Conservation (phyloP, 92 coral and sea anemone species). For the Montipora capitata region DNA sequence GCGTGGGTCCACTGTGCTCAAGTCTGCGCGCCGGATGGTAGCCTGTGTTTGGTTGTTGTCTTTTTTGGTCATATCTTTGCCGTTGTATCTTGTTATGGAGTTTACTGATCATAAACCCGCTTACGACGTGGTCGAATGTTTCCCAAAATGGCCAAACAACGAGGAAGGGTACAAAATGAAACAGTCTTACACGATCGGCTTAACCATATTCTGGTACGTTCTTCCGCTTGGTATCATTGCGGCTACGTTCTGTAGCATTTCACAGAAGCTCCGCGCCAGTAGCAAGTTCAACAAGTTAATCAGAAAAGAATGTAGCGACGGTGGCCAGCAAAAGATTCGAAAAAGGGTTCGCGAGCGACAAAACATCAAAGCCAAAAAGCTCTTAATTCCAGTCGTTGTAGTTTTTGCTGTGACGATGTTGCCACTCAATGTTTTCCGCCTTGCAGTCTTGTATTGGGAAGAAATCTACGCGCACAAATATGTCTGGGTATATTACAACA, state of each 20-base stretch:
- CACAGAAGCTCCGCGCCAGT: slow-evolving; percentile 60
- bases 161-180: slow-evolving; percentile 42
- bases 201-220: slow-evolving; percentile 75
- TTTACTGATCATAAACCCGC: slow-evolving; percentile 46
- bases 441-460: slow-evolving; percentile 47
- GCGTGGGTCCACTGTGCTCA: slow-evolving; percentile 53
- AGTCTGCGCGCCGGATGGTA: slow-evolving; percentile 67
- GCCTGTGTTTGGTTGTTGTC: slow-evolving; percentile 69
- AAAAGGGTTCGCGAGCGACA: slow-evolving; percentile 46
- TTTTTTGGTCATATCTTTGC: slow-evolving; percentile 67
- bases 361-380: slow-evolving; percentile 70
- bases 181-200: slow-evolving; percentile 66
- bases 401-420: slow-evolving; percentile 76
- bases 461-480: slow-evolving; percentile 37
- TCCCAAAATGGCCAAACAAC: slow-evolving; percentile 78
- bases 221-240: slow-evolving; percentile 71
- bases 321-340: not conserved
- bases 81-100: slow-evolving; percentile 73
- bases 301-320: slow-evolving; percentile 3
- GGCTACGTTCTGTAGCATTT: slow-evolving; percentile 61
- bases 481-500: slow-evolving; percentile 71
- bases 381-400: slow-evolving; percentile 75
- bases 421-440: slow-evolving; percentile 60
- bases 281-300: slow-evolving; percentile 65
- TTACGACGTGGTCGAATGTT: slow-evolving; percentile 34